These are phyloP conservation scores for Alca torda DNA, from an alignment of 2,797 vertebrate genomes.

Conservation along the genomic window DNA sequence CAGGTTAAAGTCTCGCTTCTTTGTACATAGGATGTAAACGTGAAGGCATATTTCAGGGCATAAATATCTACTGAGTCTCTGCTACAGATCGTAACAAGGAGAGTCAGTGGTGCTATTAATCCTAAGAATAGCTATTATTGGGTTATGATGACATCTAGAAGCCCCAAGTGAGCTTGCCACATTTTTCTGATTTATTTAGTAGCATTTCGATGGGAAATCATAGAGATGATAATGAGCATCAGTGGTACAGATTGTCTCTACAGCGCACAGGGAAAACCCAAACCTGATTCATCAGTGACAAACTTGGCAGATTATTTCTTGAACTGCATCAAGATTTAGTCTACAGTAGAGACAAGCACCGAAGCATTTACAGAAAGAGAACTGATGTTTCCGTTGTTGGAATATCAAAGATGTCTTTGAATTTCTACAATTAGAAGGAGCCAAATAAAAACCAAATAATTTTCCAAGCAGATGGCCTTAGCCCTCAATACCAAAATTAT, in stretches of 20 bases:
- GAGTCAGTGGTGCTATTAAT: neutral
- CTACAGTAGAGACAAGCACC: neutral
- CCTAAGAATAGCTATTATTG: neutral
- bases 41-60: neutral
- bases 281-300: neutral
- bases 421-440: constrained; percentile 62
- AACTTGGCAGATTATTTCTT: neutral
- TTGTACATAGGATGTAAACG: neutral
- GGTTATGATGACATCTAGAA: neutral
- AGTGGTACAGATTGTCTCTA: neutral
- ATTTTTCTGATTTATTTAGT: neutral
- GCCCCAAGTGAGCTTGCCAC: neutral
- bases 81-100: neutral
- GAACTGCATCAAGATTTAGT: neutral
- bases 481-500: neutral
- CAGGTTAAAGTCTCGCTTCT: neutral
- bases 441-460: constrained; percentile 53
- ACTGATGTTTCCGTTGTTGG: constrained; percentile 33
- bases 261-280: neutral
- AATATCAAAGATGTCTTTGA: constrained; percentile 64
- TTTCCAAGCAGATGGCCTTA: constrained; percentile 44
- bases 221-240: neutral
- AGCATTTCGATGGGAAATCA: neutral
- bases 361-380: neutral
- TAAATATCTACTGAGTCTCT: neutral